These are phyloP conservation scores for Lates japonicus DNA, from an alignment of 2,797 vertebrate species.

Conservation along the genomic window DNA sequence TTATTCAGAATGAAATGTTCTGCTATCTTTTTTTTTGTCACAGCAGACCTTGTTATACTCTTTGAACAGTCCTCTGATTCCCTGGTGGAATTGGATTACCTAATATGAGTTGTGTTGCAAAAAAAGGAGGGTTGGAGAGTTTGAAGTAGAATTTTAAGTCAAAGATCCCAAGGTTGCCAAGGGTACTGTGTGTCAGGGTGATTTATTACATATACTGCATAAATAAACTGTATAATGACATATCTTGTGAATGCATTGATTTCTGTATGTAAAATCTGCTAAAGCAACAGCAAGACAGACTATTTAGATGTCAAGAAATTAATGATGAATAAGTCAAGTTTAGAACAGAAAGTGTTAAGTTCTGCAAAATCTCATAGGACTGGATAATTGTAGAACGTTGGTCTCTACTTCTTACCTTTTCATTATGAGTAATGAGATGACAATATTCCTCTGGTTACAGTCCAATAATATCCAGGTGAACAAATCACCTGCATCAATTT, in stretches of 20 bases:
- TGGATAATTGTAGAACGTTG: background rate
- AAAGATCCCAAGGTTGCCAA: background rate
- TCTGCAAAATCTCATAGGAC: background rate
- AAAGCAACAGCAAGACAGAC: background rate
- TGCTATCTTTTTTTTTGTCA: background rate
- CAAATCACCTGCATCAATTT: conserved; percentile 6
- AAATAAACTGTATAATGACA: background rate
- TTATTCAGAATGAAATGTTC: conserved; percentile 17
- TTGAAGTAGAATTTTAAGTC: conserved; percentile 3
- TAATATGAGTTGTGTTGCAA: background rate
- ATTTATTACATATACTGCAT: background rate
- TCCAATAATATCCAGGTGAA: conserved; percentile 10
- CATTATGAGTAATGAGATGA: background rate
- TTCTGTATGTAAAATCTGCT: background rate
- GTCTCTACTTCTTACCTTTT: background rate
- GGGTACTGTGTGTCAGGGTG: background rate
- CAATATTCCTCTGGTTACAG: conserved; percentile 4
- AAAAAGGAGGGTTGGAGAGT: background rate
- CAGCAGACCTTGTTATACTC: background rate
- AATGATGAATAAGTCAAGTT: too few species aligned
- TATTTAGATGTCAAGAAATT: background rate
- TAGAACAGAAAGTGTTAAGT: background rate
- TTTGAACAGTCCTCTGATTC: background rate
- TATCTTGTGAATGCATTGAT: background rate
- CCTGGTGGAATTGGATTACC: background rate